These are phyloP conservation scores for Protaetia brevitarsis DNA, from an alignment of 1,140 invertebrate species.

Conservation along the genomic window DNA sequence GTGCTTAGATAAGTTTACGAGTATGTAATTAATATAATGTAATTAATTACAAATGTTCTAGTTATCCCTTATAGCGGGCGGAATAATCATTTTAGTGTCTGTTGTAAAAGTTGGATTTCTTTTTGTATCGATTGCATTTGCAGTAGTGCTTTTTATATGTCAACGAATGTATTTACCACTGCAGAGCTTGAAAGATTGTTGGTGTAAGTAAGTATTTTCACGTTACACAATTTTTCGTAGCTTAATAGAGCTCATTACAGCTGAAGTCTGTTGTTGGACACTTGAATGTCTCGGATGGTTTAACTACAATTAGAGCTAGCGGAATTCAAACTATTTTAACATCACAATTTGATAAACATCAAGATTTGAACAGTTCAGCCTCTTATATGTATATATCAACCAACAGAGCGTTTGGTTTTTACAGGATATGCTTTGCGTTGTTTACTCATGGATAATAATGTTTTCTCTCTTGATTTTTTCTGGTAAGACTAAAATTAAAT, in stretches of 20 bases:
- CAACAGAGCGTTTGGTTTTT: conserved; percentile 66
- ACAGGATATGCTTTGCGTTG: conserved; percentile 67
- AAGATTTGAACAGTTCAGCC: conserved; percentile 66
- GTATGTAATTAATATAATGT: not conserved
- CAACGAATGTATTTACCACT: conserved; percentile 59
- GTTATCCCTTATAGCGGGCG: not conserved
- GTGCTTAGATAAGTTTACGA: conserved; percentile 32
- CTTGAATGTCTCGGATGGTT: conserved; percentile 82
- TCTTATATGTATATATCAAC: conserved; percentile 60
- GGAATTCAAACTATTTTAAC: conserved; percentile 71
- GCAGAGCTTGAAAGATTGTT: conserved; percentile 66
- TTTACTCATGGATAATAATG: conserved; percentile 66
- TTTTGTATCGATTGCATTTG: conserved; percentile 46
- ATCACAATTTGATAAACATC: conserved; percentile 72
- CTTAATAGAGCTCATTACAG: conserved; percentile 50
- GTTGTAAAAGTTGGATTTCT: conserved; percentile 20
- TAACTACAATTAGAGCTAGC: conserved; percentile 84
- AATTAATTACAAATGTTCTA: conserved; percentile 17
- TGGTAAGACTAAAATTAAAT: conserved; percentile 8
- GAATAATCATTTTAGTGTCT: conserved; percentile 16
- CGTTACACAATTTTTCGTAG: not conserved
- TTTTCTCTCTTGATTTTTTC: conserved; percentile 63
- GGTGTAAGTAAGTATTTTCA: conserved; percentile 54
- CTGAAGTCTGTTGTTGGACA: conserved; percentile 78
- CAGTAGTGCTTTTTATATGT: conserved; percentile 51